Evolutionary conservation across 2,113 vertebrate genomes (phyloP).

Genomic region (Gambusia affinis): DNA sequence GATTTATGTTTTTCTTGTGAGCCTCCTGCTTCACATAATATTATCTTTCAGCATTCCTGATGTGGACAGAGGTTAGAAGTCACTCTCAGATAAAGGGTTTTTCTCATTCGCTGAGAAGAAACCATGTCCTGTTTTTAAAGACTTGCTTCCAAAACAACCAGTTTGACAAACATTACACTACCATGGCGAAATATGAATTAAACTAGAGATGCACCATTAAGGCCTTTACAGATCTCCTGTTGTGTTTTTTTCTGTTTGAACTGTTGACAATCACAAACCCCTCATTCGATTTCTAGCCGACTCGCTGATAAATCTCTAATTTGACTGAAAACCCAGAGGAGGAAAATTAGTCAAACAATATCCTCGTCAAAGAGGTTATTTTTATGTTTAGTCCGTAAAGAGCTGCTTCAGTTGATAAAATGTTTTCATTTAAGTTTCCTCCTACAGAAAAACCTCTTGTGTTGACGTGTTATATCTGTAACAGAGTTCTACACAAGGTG

Average conservation of each 20-base stretch:
- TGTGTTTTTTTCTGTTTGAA: background rate
- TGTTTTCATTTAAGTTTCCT: too few relatives aligned
- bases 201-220: background rate
- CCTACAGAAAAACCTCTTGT: too few relatives aligned
- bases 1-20: background rate
- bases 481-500: too few relatives aligned
- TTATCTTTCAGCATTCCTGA: conserved; percentile 1
- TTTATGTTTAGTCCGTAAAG: too few relatives aligned
- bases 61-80: background rate
- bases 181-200: background rate
- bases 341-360: too few relatives aligned
- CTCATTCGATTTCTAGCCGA: too few relatives aligned
- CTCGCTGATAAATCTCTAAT: too few relatives aligned
- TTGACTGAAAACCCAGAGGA: too few relatives aligned
- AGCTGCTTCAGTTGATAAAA: too few relatives aligned
- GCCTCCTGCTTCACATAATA: background rate
- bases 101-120: background rate
- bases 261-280: background rate
- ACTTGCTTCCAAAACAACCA: background rate
- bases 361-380: too few relatives aligned
- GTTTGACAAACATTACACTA: background rate
- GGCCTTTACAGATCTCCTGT: background rate
- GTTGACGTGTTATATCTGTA: too few relatives aligned
- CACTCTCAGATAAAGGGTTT: background rate
- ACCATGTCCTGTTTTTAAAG: background rate